Percentiles rank a stretch among this genome's conserved stretches.
phyloP scores from a whole-genome alignment of 2,797 vertebrate species.

The Myripristis jacobus region DNA sequence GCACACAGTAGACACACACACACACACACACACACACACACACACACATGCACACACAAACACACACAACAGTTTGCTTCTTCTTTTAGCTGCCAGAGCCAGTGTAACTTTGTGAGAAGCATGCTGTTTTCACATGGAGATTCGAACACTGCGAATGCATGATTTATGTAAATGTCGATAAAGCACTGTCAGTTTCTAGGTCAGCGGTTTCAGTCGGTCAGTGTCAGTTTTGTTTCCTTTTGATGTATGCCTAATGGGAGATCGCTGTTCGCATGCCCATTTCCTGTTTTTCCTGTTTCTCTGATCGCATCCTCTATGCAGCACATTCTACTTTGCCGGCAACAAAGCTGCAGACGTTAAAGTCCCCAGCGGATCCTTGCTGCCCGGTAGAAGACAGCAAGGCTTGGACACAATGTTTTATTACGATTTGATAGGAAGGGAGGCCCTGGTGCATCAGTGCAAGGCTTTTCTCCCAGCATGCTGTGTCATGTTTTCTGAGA shows the following conservation, averaged over 20 bases:
- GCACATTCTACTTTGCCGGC: neutral
- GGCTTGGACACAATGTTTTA: neutral
- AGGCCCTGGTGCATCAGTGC: neutral
- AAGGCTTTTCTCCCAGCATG: neutral
- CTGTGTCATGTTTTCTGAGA: slow-evolving; percentile 62
- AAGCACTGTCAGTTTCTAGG: neutral
- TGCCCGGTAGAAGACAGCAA: neutral
- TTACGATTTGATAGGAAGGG: neutral
- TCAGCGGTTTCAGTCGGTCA: neutral
- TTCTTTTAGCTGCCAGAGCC: neutral
- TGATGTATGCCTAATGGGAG: too few species aligned
- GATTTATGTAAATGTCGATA: slow-evolving; percentile 1
- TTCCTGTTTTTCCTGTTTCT: too few species aligned
- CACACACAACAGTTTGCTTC: neutral
- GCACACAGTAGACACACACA: slow-evolving; percentile 6
- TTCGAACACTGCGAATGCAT: neutral
- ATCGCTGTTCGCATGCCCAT: too few species aligned
- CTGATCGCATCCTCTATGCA: neutral
- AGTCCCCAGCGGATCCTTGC: neutral
- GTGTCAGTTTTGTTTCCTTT: too few species aligned
- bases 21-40: slow-evolving; percentile 1
- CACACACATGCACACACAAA: slow-evolving; percentile 1
- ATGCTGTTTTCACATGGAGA: neutral
- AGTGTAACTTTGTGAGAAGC: too few species aligned
- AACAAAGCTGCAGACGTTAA: neutral